A percentile compares a stretch with the other conserved stretches of the same genome.
These are phyloP conservation scores for Camelus bactrianus DNA, from an alignment of 2,113 vertebrate species.

Conservation along the genomic window DNA sequence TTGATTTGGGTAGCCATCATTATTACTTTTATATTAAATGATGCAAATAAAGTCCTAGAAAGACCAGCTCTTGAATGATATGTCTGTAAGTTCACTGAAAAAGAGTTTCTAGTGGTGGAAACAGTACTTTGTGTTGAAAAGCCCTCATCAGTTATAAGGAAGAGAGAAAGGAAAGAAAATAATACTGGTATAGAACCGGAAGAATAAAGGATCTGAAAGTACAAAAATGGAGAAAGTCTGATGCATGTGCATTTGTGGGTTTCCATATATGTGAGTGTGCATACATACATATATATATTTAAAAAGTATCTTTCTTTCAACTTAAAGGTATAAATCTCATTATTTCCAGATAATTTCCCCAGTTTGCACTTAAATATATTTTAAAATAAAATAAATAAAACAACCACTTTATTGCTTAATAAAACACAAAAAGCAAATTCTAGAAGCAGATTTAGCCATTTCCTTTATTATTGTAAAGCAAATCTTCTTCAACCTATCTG, in stretches of 20 bases:
- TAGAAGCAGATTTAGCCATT: background rate
- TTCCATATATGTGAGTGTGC: background rate
- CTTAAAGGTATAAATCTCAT: background rate
- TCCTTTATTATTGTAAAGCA: background rate
- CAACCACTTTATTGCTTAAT: background rate
- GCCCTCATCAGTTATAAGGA: background rate
- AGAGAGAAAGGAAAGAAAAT: background rate
- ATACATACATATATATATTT: background rate
- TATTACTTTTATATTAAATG: background rate
- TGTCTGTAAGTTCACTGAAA: background rate
- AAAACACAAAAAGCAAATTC: background rate
- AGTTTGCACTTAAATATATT: background rate
- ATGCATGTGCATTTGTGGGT: background rate
- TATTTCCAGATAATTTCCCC: background rate
- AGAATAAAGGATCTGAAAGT: background rate
- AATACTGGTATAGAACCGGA: background rate
- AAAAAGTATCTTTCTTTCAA: background rate
- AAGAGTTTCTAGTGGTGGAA: background rate
- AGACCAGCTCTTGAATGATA: background rate
- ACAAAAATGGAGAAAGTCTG: background rate
- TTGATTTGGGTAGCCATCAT: background rate
- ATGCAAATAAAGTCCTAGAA: background rate
- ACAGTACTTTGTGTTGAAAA: background rate
- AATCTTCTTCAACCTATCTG: background rate
- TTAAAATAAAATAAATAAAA: background rate